phyloP scores from a whole-genome alignment of 1,140 invertebrate species.

The Ladona fulva region DNA sequence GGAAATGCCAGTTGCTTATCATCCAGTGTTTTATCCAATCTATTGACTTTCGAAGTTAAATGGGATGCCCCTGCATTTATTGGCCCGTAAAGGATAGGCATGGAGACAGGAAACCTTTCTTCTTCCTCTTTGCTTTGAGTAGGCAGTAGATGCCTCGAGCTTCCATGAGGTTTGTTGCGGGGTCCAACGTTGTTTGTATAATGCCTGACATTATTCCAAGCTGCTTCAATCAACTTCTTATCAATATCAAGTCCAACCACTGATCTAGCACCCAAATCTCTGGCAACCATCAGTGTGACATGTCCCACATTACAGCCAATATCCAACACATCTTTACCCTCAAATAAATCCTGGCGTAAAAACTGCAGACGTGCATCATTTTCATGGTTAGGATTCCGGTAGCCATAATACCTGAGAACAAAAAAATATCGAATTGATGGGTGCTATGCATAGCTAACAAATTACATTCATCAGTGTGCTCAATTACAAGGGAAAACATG shows the following conservation, averaged over 20 bases:
- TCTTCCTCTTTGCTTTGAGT: slow-evolving; percentile 22
- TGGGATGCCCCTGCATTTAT: slow-evolving; percentile 42
- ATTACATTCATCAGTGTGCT: no score
- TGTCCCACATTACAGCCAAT: slow-evolving; percentile 97
- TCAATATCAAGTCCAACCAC: slow-evolving; percentile 96
- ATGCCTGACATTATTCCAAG: slow-evolving; percentile 70
- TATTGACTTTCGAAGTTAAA: background rate
- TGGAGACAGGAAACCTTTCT: slow-evolving; percentile 65
- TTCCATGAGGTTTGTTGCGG: background rate
- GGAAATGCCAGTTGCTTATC: slow-evolving; percentile 57
- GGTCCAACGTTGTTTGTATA: slow-evolving; percentile 48
- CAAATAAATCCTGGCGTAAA: slow-evolving; percentile 78
- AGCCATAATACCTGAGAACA: slow-evolving; percentile 78
- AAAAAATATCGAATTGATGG: no score
- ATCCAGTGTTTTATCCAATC: slow-evolving; percentile 29
- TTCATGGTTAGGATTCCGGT: slow-evolving; percentile 71
- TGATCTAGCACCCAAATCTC: slow-evolving; percentile 70
- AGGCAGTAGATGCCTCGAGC: background rate
- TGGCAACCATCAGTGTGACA: slow-evolving; percentile 71
- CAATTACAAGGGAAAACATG: no score
- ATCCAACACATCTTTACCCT: slow-evolving; percentile 85
- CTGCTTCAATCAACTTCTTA: slow-evolving; percentile 69
- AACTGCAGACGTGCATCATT: slow-evolving; percentile 72
- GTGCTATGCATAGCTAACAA: no score
- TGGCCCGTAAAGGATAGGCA: slow-evolving; percentile 73